Conservation (phyloP, 2,113 vertebrate genomes). For the Podilymbus podiceps region DNA sequence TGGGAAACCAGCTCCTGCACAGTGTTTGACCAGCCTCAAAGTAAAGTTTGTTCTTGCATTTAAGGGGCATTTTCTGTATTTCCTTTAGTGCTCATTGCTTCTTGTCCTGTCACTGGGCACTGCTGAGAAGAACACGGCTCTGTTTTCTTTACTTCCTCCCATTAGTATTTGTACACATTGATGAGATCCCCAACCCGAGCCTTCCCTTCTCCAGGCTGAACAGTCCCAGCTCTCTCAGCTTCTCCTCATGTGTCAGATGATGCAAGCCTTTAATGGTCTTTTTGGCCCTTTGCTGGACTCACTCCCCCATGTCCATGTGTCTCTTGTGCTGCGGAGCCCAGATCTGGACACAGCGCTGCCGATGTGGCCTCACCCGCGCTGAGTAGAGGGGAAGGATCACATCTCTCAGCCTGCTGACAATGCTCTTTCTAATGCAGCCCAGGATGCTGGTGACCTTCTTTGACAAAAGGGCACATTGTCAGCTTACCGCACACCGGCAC, state of each 20-base stretch:
- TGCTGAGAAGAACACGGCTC: not conserved
- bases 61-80: not conserved
- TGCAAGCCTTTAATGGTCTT: not conserved
- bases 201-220: not conserved
- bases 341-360: not conserved
- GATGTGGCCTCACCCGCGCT: not conserved
- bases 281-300: not conserved
- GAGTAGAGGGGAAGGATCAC: not conserved
- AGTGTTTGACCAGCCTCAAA: not conserved
- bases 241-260: not conserved
- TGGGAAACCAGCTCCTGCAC: not conserved
- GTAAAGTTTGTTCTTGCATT: not conserved
- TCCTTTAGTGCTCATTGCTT: not conserved
- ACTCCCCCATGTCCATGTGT: rapidly evolving
- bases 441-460: not conserved
- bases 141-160: not conserved
- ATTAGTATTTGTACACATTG: not conserved
- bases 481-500: not conserved
- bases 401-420: not conserved
- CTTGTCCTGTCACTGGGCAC: not conserved
- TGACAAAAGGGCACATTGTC: not conserved
- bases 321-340: not conserved
- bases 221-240: not conserved
- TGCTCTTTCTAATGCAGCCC: not conserved
- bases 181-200: rapidly evolving